Percentiles rank a stretch among this genome's conserved stretches.
Evolutionary conservation across 2,797 vertebrate genomes (phyloP).

Genomic region (Chiloscyllium punctatum): DNA sequence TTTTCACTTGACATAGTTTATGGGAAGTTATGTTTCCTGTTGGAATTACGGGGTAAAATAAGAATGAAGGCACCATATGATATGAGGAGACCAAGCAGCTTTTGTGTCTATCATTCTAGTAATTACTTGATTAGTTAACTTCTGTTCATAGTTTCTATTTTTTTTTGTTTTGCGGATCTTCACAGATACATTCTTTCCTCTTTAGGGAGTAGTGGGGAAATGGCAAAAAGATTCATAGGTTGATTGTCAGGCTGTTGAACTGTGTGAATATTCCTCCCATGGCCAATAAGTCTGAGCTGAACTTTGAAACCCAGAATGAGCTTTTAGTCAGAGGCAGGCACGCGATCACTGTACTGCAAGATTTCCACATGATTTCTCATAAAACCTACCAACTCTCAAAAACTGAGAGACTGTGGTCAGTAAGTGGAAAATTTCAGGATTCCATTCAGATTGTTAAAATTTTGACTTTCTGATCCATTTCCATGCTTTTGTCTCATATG

Average conservation of each 20-base stretch:
- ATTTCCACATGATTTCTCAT: not conserved
- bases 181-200: too few species aligned
- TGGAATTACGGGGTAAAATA: not conserved
- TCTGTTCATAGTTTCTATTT: not conserved
- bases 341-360: too few species aligned
- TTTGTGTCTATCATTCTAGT: not conserved
- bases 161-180: too few species aligned
- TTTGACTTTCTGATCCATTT: not conserved
- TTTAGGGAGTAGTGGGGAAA: too few species aligned
- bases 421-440: not conserved
- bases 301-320: too few species aligned
- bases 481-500: not conserved
- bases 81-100: not conserved
- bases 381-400: not conserved
- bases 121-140: not conserved
- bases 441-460: not conserved
- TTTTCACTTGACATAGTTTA: not conserved
- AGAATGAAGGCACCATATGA: not conserved
- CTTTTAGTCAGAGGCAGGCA: too few species aligned
- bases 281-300: too few species aligned
- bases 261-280: too few species aligned
- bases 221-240: too few species aligned
- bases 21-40: not conserved
- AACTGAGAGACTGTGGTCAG: not conserved
- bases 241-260: too few species aligned